These are phyloP conservation scores for Melitaea cinxia DNA, from an alignment of 1,140 invertebrate species.

Conservation along the genomic window DNA sequence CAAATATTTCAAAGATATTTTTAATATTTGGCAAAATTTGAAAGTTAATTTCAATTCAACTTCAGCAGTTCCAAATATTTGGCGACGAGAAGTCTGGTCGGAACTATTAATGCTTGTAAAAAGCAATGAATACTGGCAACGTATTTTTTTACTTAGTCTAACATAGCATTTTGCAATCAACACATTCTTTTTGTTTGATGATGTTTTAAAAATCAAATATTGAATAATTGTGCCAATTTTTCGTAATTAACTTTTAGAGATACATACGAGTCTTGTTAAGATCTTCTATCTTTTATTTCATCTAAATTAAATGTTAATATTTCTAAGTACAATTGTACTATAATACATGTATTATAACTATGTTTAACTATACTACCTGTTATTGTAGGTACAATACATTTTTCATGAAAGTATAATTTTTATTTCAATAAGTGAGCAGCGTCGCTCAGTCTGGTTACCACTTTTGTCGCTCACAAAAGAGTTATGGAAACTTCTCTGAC, in stretches of 20 bases:
- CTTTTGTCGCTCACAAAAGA: not conserved
- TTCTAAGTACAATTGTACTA: too few relatives aligned
- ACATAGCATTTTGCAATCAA: constrained; percentile 5
- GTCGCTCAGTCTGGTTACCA: not conserved
- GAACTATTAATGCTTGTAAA: constrained; percentile 1
- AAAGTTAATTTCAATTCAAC: not conserved
- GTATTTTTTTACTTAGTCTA: not conserved
- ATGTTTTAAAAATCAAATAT: too few relatives aligned
- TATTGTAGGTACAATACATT: too few relatives aligned
- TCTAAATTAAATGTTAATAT: too few relatives aligned
- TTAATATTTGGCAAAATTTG: not conserved
- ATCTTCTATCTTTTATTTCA: too few relatives aligned
- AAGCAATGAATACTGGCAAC: not conserved
- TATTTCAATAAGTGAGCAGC: not conserved
- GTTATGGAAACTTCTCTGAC: not conserved
- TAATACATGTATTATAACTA: too few relatives aligned
- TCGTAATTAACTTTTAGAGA: too few relatives aligned
- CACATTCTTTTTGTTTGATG: too few relatives aligned
- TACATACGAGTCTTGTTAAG: too few relatives aligned
- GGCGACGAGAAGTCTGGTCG: not conserved
- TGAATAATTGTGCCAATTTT: too few relatives aligned
- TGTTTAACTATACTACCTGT: too few relatives aligned
- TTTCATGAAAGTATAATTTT: not conserved
- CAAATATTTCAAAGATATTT: not conserved
- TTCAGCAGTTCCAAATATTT: not conserved